Base-by-base conservation (phyloP, 2,888 invertebrate species). In the Yponomeuta sedellus region DNA sequence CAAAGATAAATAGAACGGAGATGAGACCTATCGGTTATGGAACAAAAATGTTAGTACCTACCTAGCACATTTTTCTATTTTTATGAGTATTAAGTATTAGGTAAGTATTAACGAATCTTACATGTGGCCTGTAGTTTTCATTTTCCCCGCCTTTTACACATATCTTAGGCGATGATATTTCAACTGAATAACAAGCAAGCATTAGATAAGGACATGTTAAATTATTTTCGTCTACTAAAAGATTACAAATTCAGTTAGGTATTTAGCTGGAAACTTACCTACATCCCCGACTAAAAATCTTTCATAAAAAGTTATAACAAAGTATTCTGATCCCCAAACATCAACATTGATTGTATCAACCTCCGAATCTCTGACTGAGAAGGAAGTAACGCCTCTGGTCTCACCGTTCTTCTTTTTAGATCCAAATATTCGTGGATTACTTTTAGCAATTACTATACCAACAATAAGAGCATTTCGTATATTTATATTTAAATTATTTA, bases 281-380 rank as follows among this genome's bases (percentile, higher is more conserved):
- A 95, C 92, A 80, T 94, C 94, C 25, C 96, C 95, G 6, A 95
- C 93, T 64, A 93, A 92, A 79, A 94, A 94, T 72, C 91, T 92
- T 68, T 92, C 91, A 72, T 93, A 92, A 70, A 94, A 92, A 66
- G 92, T 92, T 58, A 92, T 87, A 22, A 96, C 88, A 74, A 91
- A 93, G 70, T 93, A 93, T 67, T 92, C 91, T 5, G 92, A 89
- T 3, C 96, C 96, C 96, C 96, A 97, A 69, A 93, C 94, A 69
- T 94, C 94, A 19, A 94, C 94, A 78, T 96, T 96, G 63, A 96
- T 94, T 6, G 94, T 94, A 78, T 95, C 94, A 1, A 92, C 79
- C 20, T 92, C 88, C 0, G 96, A 94, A 84, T 96, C 97, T 69
- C 96, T 92, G 34, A 96, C 70, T 0, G 96, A 96, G 70, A 96